Percentiles rank a stretch among this genome's conserved stretches.
Conservation (phyloP, 2,113 vertebrate species). For the Triplophysa dalaica region DNA sequence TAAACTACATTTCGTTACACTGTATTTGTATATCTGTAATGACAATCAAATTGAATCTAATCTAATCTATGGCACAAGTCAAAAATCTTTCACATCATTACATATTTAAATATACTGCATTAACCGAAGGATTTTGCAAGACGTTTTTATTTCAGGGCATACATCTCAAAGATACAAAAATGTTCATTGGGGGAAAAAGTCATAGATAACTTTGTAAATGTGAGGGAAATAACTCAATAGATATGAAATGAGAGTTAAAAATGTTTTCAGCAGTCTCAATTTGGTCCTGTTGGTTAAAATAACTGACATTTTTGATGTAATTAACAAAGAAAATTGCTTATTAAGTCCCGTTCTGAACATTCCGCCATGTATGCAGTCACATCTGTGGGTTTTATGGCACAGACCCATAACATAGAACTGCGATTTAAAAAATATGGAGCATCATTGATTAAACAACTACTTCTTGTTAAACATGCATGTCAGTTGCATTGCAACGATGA, state of each 20-base stretch:
- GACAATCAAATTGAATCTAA: no score
- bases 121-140: neutral
- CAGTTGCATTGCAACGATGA: neutral
- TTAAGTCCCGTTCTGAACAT: neutral
- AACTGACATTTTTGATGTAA: neutral
- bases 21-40: no score
- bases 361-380: neutral
- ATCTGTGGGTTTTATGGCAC: neutral
- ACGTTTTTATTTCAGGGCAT: neutral
- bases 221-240: neutral
- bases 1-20: no score
- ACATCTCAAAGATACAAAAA: neutral
- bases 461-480: slow-evolving; percentile 1
- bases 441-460: neutral
- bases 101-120: neutral
- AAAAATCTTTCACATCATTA: neutral
- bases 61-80: neutral
- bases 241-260: neutral
- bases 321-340: neutral
- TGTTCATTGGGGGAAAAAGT: neutral
- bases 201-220: neutral
- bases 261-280: neutral
- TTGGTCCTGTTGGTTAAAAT: slow-evolving; percentile 30
- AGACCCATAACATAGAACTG: neutral
- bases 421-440: neutral